A percentile compares a stretch with the other conserved stretches of the same genome.
phyloP scores from a whole-genome alignment of 64 coral and sea anemone species.

The Montipora cactus region DNA sequence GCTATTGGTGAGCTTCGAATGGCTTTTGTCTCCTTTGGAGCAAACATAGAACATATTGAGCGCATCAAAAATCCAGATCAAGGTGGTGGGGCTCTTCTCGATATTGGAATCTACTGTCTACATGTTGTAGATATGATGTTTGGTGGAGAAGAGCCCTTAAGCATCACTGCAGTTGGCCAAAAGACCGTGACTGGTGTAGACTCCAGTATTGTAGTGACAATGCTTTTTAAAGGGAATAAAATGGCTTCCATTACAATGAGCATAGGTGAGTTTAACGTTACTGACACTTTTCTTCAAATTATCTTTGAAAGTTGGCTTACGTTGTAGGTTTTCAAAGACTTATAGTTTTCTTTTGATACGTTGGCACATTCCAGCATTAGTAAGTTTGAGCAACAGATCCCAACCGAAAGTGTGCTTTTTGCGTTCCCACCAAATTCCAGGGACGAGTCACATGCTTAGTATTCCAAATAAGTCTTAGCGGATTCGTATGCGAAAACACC shows the following conservation, averaged over 20 bases:
- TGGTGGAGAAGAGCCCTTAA: conserved; percentile 80
- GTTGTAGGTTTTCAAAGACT: too few relatives aligned
- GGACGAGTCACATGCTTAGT: too few relatives aligned
- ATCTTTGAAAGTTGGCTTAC: too few relatives aligned
- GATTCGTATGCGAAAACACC: too few relatives aligned
- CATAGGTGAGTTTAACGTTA: conserved; percentile 54
- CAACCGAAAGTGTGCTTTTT: too few relatives aligned
- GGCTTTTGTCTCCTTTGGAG: conserved; percentile 74
- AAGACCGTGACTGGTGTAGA: conserved; percentile 85
- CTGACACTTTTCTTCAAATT: too few relatives aligned
- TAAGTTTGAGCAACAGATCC: too few relatives aligned
- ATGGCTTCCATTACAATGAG: conserved; percentile 78
- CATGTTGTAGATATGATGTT: conserved; percentile 84
- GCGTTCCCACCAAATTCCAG: too few relatives aligned
- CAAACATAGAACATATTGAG: conserved; percentile 17
- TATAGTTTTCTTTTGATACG: too few relatives aligned
- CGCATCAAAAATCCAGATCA: conserved; percentile 58
- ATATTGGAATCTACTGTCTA: conserved; percentile 87
- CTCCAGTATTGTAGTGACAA: conserved; percentile 66
- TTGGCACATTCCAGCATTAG: too few relatives aligned
- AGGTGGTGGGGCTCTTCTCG: conserved; percentile 81
- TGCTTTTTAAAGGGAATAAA: conserved; percentile 70
- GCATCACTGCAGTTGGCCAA: conserved; percentile 70
- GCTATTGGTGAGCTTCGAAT: conserved; percentile 77
- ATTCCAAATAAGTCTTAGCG: too few relatives aligned